Evolutionary conservation across 2,113 vertebrate species (phyloP), one percentile per base, ranked within the genome.

Genomic region (Pithys albifrons): DNA sequence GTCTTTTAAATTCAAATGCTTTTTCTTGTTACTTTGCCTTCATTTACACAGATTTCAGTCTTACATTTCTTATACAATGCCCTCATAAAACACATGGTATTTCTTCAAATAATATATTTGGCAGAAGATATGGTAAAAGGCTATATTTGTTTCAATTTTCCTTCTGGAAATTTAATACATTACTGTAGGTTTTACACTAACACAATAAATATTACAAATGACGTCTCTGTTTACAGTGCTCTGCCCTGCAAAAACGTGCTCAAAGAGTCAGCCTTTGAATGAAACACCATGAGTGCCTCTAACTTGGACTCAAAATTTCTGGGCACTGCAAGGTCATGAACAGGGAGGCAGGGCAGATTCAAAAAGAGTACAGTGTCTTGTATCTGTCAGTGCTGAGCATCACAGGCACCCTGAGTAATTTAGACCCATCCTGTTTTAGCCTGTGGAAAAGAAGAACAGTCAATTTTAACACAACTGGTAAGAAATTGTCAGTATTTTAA

Each of bases 401-500:
- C 54, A 20, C 59, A 61, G 78, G 45, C 28, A 25, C 65, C 5
- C 7, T 2, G 67, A 71, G 27, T 59, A 55, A 83, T 80, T 91
- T 92, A 67, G 29, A 62, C 25, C 31, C 61, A 59, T 49, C 41
- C 35, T 84, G 66, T 85, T 81, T 91, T 33, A 89, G 76, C 41
- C 88, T 49, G 25, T 19, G 66, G 41, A 58, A 33, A 25, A 20
- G 61, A 25, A 91, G n/a, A 1, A 11, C 57, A 66, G 85, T 76
- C 69, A 91, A 65, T 89, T 92, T 90, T 62, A 92, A 91, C 64
- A 71, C 52, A 89, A 94, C 52, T 84, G 57, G 77, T 78, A 88
- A 91, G 72, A 83, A 90, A 88, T 41, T 83, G 72, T 76, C 43
- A 67, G 69, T 52, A 66, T 93, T 96, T 94, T 89, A 91, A 94